These are phyloP conservation scores for Protobothrops mucrosquamatus DNA, from an alignment of 2,113 vertebrate genomes.

Conservation along the genomic window DNA sequence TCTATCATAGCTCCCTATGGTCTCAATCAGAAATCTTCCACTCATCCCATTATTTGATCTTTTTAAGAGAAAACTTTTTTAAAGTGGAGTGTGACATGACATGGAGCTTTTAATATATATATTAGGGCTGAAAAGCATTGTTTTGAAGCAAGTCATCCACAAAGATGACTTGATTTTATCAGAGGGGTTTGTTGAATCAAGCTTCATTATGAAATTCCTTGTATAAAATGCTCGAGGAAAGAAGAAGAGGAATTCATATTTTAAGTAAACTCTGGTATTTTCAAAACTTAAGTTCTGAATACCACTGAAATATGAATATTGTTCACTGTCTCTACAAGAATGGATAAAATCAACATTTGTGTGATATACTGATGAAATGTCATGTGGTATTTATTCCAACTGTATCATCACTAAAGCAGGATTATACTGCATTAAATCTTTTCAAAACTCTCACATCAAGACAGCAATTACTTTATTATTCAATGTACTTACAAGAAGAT, in stretches of 20 bases:
- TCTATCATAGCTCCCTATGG: too few species aligned
- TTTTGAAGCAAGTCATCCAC: background rate
- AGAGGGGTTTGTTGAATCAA: background rate
- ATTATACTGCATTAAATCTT: constrained; percentile 47
- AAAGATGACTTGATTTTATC: background rate
- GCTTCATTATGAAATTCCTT: background rate
- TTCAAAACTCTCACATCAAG: constrained; percentile 47
- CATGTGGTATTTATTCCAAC: constrained; percentile 42
- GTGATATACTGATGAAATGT: constrained; percentile 46
- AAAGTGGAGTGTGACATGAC: too few species aligned
- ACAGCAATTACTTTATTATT: constrained; percentile 67
- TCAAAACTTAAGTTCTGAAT: constrained; percentile 4
- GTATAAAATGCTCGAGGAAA: background rate
- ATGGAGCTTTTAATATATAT: too few species aligned
- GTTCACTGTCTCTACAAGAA: background rate
- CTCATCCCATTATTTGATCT: too few species aligned
- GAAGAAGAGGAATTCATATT: rapidly evolving
- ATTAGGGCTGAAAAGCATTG: background rate
- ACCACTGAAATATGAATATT: constrained; percentile 21
- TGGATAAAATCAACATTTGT: constrained; percentile 34
- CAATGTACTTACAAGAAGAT: constrained; percentile 53
- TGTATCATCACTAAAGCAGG: constrained; percentile 50
- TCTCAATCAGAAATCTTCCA: too few species aligned
- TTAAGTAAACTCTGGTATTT: constrained; percentile 6
- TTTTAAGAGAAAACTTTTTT: too few species aligned